These are phyloP conservation scores for Entomobrya proxima DNA, from an alignment of 2,888 invertebrate genomes.

Conservation along the genomic window DNA sequence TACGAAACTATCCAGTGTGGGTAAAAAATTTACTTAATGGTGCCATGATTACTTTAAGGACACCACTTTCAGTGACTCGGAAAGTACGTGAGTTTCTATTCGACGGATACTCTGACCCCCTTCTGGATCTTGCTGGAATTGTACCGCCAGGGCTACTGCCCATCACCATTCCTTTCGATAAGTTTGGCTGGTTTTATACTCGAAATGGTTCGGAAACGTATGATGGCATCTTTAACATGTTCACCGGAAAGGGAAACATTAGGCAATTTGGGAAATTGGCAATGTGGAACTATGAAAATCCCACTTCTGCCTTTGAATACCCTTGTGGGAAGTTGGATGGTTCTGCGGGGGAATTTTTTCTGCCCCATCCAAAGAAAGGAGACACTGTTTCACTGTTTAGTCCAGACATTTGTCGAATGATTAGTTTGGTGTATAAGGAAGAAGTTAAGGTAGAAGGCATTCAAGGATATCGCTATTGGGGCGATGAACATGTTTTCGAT, in stretches of 20 bases:
- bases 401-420: conserved; percentile 84
- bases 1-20: conserved; percentile 78
- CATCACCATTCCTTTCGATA: conserved; percentile 83
- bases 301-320: conserved; percentile 81
- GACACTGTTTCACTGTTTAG: conserved; percentile 83
- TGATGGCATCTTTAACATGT: conserved; percentile 87
- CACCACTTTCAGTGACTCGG: conserved; percentile 72
- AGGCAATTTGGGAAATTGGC: conserved; percentile 84
- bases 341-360: conserved; percentile 89
- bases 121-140: conserved; percentile 77
- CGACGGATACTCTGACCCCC: conserved; percentile 78
- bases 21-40: conserved; percentile 80
- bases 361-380: conserved; percentile 82
- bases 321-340: conserved; percentile 84
- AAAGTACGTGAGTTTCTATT: conserved; percentile 76
- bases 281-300: conserved; percentile 84
- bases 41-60: conserved; percentile 78
- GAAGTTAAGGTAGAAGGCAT: conserved; percentile 81
- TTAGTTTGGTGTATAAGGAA: conserved; percentile 82
- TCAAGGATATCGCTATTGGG: conserved; percentile 82
- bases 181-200: conserved; percentile 91
- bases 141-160: conserved; percentile 63
- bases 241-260: conserved; percentile 83
- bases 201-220: conserved; percentile 86
- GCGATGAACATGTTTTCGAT: conserved; percentile 84